phyloP scores from a whole-genome alignment of 1,140 invertebrate genomes.

The Drosophila carrolli region DNA sequence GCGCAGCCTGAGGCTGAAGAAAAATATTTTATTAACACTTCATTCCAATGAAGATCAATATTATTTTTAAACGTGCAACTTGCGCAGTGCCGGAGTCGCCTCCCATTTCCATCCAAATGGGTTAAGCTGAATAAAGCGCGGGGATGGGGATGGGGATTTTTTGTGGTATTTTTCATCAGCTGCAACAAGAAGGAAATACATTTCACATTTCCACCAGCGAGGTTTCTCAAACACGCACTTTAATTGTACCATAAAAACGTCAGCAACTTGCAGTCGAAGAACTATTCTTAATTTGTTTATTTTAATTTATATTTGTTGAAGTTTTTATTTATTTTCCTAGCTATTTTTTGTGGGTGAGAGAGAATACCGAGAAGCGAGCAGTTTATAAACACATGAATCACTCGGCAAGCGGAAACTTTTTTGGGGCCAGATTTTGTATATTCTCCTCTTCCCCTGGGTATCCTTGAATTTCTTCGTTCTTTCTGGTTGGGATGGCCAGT shows the following conservation, averaged over 20 bases:
- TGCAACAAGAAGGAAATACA: constrained; percentile 67
- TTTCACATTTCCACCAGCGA: constrained; percentile 55
- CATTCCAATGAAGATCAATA: constrained; percentile 81
- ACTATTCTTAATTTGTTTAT: constrained; percentile 76
- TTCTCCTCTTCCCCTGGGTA: constrained; percentile 7
- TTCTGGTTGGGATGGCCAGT: constrained; percentile 49
- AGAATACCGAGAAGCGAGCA: constrained; percentile 22
- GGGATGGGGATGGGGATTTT: neutral
- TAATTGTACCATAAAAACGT: constrained; percentile 79
- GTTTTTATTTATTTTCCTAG: constrained; percentile 70
- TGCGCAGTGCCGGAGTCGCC: constrained; percentile 47
- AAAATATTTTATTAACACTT: constrained; percentile 82
- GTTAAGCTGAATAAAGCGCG: constrained; percentile 12
- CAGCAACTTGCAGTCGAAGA: constrained; percentile 43
- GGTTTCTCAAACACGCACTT: constrained; percentile 29
- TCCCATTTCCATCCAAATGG: constrained; percentile 18
- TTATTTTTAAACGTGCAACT: constrained; percentile 71
- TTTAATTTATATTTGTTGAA: constrained; percentile 81
- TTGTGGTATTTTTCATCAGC: constrained; percentile 56
- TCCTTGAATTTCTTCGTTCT: constrained; percentile 11
- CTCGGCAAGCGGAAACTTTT: constrained; percentile 56
- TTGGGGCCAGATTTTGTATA: constrained; percentile 13
- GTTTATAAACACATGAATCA: constrained; percentile 78
- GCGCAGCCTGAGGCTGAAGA: constrained; percentile 27
- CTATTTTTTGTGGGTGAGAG: constrained; percentile 21